phyloP scores from a whole-genome alignment of 2,113 vertebrate species.

The Myrmecobius fasciatus region DNA sequence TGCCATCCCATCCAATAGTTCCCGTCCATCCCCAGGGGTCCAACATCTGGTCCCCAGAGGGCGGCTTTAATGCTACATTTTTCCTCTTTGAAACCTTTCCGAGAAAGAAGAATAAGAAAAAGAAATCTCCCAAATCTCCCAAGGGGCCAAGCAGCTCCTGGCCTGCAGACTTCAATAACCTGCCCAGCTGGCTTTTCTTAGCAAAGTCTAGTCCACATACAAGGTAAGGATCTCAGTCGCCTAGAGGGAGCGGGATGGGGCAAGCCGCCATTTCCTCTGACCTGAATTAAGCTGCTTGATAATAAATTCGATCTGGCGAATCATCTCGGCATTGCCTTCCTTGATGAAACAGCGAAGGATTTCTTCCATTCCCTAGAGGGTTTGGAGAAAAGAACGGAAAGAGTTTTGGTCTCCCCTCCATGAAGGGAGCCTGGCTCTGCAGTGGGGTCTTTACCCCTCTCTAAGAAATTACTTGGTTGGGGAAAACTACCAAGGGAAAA shows the following conservation, averaged over 20 bases:
- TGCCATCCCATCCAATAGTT: too few relatives aligned
- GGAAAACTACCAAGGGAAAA: not conserved
- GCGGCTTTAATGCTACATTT: not conserved
- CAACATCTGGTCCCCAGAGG: not conserved
- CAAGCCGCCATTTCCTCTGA: constrained; percentile 73
- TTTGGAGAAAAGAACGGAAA: constrained; percentile 65
- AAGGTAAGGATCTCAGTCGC: not conserved
- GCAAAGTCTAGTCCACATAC: not conserved
- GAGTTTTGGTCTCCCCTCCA: not conserved
- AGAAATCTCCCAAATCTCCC: not conserved
- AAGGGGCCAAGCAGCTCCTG: not conserved
- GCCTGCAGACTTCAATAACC: not conserved
- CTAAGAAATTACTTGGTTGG: not conserved
- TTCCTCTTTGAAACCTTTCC: constrained; percentile 6
- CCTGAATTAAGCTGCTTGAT: constrained; percentile 95
- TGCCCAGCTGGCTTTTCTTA: not conserved
- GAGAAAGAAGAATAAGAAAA: not conserved
- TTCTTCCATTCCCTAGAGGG: constrained; percentile 93
- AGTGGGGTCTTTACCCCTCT: not conserved
- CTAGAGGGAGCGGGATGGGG: too few relatives aligned
- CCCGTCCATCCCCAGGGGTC: too few relatives aligned
- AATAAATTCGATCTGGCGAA: constrained; percentile 95
- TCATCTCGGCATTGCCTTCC: constrained; percentile 92
- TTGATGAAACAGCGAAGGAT: constrained; percentile 93
- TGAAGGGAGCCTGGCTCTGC: not conserved